These are phyloP conservation scores for Gasteruption jaculator DNA, from an alignment of 2,888 invertebrate genomes.

Conservation along the genomic window DNA sequence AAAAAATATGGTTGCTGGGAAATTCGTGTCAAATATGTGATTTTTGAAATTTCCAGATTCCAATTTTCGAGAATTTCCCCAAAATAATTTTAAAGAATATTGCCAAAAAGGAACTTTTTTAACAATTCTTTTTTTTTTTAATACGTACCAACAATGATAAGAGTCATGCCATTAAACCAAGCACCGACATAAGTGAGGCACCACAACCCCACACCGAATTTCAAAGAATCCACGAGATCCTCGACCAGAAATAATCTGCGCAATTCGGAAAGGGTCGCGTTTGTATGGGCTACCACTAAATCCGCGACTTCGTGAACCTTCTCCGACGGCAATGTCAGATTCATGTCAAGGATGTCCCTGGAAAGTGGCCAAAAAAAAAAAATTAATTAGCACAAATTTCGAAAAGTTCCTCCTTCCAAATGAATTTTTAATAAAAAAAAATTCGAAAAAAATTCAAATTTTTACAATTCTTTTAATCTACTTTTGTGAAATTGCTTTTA, in stretches of 20 bases:
- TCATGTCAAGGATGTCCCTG: slow-evolving; percentile 80
- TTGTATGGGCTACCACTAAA: slow-evolving; percentile 80
- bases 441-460: too few relatives aligned
- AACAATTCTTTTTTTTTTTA: slow-evolving; percentile 9
- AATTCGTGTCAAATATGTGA: too few relatives aligned
- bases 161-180: slow-evolving; percentile 99
- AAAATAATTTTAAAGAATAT: background rate
- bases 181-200: slow-evolving; percentile 95
- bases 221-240: slow-evolving; percentile 91
- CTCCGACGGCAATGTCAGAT: slow-evolving; percentile 84
- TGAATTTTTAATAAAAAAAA: too few relatives aligned
- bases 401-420: too few relatives aligned
- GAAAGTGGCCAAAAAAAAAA: too few relatives aligned
- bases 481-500: too few relatives aligned
- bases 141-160: slow-evolving; percentile 82
- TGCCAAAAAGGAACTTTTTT: slow-evolving; percentile 7
- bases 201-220: slow-evolving; percentile 95
- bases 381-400: too few relatives aligned
- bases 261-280: slow-evolving; percentile 76
- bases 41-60: too few relatives aligned
- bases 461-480: too few relatives aligned
- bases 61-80: too few relatives aligned
- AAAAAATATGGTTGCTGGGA: too few relatives aligned
- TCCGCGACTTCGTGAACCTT: slow-evolving; percentile 87
- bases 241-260: slow-evolving; percentile 94